These are phyloP conservation scores for Enoplosus armatus DNA, from an alignment of 2,797 vertebrate species.

Conservation along the genomic window DNA sequence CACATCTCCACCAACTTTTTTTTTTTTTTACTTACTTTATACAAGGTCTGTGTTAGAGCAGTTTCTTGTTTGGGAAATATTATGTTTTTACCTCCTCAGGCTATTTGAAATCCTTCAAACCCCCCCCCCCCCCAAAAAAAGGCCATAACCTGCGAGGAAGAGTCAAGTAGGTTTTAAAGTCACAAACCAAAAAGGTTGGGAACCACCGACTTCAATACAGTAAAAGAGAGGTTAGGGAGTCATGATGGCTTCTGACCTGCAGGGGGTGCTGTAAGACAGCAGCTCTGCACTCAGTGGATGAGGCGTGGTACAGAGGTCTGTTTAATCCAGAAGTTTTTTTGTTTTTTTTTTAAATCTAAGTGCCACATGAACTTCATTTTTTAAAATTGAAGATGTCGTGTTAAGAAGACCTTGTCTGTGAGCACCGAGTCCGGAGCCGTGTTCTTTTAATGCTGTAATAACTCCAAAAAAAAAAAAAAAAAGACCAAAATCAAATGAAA, in stretches of 20 bases:
- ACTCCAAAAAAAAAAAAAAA: background rate
- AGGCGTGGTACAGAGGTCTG: constrained; percentile 4
- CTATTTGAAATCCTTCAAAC: background rate
- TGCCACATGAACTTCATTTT: background rate
- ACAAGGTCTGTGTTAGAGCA: background rate
- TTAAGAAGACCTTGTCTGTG: background rate
- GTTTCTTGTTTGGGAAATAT: background rate
- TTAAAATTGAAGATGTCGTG: background rate
- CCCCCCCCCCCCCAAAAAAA: too few relatives aligned
- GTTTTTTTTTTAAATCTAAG: background rate
- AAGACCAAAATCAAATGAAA: background rate
- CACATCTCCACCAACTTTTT: background rate
- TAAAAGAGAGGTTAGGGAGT: background rate
- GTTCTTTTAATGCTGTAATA: background rate
- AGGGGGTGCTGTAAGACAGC: constrained; percentile 33
- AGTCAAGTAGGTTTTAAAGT: too few relatives aligned
- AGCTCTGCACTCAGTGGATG: background rate
- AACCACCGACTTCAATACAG: too few relatives aligned
- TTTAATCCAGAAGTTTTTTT: background rate
- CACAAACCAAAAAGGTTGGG: too few relatives aligned
- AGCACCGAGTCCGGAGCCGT: background rate
- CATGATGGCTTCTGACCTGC: constrained; percentile 23
- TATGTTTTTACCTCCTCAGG: background rate
- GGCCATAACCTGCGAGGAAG: background rate
- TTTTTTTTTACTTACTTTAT: too few relatives aligned